These are phyloP conservation scores for Tenebrosternarchus preto DNA, from an alignment of 2,113 vertebrate species.

Conservation along the genomic window DNA sequence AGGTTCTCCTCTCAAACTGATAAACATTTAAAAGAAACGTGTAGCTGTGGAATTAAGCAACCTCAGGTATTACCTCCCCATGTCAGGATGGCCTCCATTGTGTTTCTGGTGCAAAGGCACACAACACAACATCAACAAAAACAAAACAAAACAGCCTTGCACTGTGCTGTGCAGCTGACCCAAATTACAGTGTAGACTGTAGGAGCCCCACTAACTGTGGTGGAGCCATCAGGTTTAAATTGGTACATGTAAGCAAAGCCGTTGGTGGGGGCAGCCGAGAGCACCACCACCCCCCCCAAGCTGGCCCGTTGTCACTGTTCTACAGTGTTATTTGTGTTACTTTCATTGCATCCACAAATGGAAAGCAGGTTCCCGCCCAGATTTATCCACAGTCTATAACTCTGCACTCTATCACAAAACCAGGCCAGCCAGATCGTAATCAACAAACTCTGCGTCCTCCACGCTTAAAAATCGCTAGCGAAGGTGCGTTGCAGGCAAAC, in stretches of 20 bases:
- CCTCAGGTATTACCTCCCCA: background rate
- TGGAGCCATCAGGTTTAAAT: slow-evolving; percentile 39
- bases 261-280: background rate
- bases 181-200: slow-evolving; percentile 51
- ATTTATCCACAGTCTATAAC: too few species aligned
- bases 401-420: too few species aligned
- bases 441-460: background rate
- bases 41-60: background rate
- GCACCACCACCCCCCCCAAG: background rate
- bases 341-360: background rate
- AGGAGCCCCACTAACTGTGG: slow-evolving; percentile 2
- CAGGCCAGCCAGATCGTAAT: too few species aligned
- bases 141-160: background rate
- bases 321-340: background rate
- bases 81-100: slow-evolving; percentile 24
- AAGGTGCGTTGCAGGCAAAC: background rate
- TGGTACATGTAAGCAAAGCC: background rate
- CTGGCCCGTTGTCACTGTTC: background rate
- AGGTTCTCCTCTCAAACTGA: background rate
- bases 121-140: slow-evolving; percentile 13
- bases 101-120: background rate
- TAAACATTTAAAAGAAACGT: too few species aligned
- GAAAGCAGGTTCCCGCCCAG: background rate
- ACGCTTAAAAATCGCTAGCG: background rate
- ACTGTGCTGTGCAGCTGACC: slow-evolving; percentile 46